Base-by-base conservation (phyloP, 1,140 invertebrate genomes). In the Drosophila varians region DNA sequence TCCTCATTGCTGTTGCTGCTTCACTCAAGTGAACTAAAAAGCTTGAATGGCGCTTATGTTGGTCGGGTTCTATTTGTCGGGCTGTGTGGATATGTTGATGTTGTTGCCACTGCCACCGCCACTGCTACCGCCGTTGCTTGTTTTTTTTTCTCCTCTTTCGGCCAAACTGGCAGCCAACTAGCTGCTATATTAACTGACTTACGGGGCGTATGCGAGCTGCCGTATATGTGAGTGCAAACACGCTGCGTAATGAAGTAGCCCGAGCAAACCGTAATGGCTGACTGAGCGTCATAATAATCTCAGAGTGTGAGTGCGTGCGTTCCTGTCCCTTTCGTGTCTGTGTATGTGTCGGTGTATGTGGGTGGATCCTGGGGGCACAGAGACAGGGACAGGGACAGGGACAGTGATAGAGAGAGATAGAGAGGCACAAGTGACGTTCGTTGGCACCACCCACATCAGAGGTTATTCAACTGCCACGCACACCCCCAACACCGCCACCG, bases 201-300 rank as follows among this genome's bases (percentile, higher is more conserved):
- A 84, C 80, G 53, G 73, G 68, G 51, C 64, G 55, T 46, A 53
- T 54, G 58, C 19, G 14, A 18, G 74, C 38, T 18, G 14, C 14
- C 65, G 49, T 76, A 36, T 62, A 25, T 74, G 42, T 60, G 66
- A 57, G 65, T 65, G 49, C 73, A 84, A 86, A 87, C 80, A 84
- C 80, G 80, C 80, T 87, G 76, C 76, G 80, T 84, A 84, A 86
- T 84, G 80, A 84, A 84, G 80, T 84, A 84, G 80, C 82, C 82
- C 46, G 64, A 70, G 76, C 80, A 49, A 74, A 64, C 69, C 62
- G 82, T 87, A 86, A 86, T 86, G 80, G 82, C 80, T 84, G 80
- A 84, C 80, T 87, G 80, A 86, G 82, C 76, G 82, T 84, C 80
- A 87, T 84, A 84, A 84, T 84, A 84, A 84, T 87, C 82, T 84